Percentiles rank a stretch among this genome's conserved stretches.
Conservation (phyloP, 1,140 invertebrate species). For the Sarcophaga peregrina region DNA sequence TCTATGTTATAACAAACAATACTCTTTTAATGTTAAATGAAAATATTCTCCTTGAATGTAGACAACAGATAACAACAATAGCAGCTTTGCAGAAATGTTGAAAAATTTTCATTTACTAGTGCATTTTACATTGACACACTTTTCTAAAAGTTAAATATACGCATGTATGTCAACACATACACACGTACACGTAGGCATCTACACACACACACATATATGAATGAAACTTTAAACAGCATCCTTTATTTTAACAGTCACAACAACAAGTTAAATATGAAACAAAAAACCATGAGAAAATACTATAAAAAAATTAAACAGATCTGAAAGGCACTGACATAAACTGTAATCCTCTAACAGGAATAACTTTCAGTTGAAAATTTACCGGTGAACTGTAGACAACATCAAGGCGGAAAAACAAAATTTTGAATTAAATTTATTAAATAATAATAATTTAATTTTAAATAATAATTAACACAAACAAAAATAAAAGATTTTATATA, state of each 20-base stretch:
- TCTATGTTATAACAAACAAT: no score
- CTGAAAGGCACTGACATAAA: background rate
- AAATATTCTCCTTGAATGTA: no score
- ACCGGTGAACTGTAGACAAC: slow-evolving; percentile 17
- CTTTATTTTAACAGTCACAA: slow-evolving; percentile 19
- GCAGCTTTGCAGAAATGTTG: no score
- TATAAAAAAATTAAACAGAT: background rate
- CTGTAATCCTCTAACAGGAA: slow-evolving; percentile 19
- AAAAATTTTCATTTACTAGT: background rate
- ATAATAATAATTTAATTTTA: no score
- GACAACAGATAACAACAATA: no score
- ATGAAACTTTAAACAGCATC: background rate
- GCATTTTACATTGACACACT: slow-evolving; percentile 17
- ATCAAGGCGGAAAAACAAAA: background rate
- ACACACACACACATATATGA: background rate
- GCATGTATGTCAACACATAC: no score
- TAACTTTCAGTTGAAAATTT: slow-evolving; percentile 18
- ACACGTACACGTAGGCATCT: background rate
- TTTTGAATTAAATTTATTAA: no score
- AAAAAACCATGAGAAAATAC: background rate
- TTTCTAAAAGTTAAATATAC: slow-evolving; percentile 10
- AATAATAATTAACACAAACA: no score
- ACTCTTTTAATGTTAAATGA: background rate
- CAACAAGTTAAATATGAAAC: slow-evolving; percentile 18
- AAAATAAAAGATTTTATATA: no score